Percentiles rank a stretch among this genome's conserved stretches.
Conservation (phyloP, 1,140 invertebrate species). For the Leguminivora glycinivorella region DNA sequence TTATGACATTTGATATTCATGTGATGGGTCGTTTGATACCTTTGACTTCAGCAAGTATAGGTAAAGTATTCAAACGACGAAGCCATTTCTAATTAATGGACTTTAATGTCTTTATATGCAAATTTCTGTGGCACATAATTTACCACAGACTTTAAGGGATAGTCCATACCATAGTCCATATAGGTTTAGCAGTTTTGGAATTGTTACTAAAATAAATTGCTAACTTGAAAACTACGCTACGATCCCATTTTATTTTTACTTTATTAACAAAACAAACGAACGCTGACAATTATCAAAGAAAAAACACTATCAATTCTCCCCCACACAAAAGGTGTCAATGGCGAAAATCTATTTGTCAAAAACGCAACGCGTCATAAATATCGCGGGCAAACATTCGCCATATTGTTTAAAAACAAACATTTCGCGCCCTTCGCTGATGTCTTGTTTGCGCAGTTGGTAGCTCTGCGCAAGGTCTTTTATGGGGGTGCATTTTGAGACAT, state of each 20-base stretch:
- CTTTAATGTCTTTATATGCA: too few relatives aligned
- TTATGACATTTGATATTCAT: background rate
- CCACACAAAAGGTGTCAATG: conserved; percentile 32
- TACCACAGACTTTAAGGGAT: too few relatives aligned
- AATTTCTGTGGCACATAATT: too few relatives aligned
- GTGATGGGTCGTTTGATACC: background rate
- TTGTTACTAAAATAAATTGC: too few relatives aligned
- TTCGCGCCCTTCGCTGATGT: conserved; percentile 48
- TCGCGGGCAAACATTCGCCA: conserved; percentile 44
- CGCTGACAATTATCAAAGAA: conserved; percentile 21
- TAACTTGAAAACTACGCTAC: too few relatives aligned
- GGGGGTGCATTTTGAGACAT: background rate
- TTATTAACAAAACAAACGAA: background rate
- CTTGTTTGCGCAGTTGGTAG: conserved; percentile 58
- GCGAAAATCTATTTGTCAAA: conserved; percentile 50
- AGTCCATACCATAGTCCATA: too few relatives aligned
- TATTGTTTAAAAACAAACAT: conserved; percentile 57
- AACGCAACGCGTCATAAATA: conserved; percentile 53
- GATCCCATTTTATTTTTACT: too few relatives aligned
- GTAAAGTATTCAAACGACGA: background rate
- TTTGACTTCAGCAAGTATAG: background rate
- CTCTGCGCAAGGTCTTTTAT: conserved; percentile 32
- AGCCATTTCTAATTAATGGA: too few relatives aligned
- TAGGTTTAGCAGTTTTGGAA: too few relatives aligned
- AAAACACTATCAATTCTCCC: conserved; percentile 44